Conservation (phyloP, 2,113 vertebrate species). For the Aegotheles bennettii region DNA sequence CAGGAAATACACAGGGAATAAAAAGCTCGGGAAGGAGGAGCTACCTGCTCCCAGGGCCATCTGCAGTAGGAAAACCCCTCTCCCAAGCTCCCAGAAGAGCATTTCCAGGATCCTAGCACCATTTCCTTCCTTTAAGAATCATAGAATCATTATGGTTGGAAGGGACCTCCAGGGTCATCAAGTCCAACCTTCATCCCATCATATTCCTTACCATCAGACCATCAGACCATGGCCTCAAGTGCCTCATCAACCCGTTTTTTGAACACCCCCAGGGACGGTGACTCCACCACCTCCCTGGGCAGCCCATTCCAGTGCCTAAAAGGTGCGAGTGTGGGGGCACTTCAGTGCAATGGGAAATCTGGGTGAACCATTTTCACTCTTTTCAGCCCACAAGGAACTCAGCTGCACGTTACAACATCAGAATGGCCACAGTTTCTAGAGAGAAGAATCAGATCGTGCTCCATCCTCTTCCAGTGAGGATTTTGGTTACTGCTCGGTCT, state of each 20-base stretch:
- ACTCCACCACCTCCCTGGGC: too few species aligned
- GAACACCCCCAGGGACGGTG: too few species aligned
- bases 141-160: too few species aligned
- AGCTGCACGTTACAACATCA: neutral
- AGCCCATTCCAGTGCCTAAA: too few species aligned
- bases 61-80: neutral
- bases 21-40: neutral
- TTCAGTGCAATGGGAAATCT: neutral
- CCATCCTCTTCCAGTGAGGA: neutral
- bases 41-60: accelerated
- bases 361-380: accelerated
- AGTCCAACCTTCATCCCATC: too few species aligned
- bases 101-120: neutral
- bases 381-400: neutral
- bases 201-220: too few species aligned
- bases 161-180: too few species aligned
- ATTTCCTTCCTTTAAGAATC: neutral
- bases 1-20: accelerated
- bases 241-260: too few species aligned
- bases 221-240: too few species aligned
- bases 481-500: neutral
- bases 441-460: neutral
- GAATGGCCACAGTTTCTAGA: accelerated
- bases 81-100: neutral
- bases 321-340: accelerated